Evolutionary conservation across 1,140 invertebrate species (phyloP).

Genomic region (Brachionus koreanus): DNA sequence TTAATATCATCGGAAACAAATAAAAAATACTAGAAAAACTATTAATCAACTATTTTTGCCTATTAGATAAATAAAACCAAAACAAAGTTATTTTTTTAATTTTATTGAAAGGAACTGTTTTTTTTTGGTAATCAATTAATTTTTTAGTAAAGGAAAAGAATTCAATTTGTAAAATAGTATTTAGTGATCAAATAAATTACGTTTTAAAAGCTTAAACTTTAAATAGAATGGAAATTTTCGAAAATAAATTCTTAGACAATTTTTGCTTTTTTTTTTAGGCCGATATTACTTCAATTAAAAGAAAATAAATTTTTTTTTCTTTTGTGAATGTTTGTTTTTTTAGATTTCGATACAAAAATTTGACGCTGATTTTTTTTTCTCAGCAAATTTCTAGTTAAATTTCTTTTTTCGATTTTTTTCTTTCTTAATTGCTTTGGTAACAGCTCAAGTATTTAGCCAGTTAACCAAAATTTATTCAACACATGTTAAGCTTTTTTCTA

Average conservation of each 20-base stretch:
- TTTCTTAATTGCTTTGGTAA: neutral
- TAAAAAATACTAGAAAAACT: no score
- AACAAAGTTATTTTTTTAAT: neutral
- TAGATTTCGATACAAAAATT: neutral
- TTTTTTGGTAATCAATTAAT: neutral
- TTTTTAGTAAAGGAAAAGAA: neutral
- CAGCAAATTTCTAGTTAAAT: neutral
- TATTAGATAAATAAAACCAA: neutral
- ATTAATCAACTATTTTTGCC: no score
- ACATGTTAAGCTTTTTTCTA: neutral
- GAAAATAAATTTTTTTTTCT: neutral
- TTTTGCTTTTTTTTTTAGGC: neutral
- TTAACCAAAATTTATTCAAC: neutral
- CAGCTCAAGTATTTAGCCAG: neutral
- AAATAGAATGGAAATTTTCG: neutral
- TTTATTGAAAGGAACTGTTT: neutral
- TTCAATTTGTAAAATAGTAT: neutral
- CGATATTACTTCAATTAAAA: neutral
- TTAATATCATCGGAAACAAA: no score
- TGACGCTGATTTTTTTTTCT: neutral
- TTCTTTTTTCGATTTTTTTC: neutral
- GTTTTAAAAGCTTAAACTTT: neutral
- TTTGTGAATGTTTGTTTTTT: neutral
- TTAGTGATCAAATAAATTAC: neutral
- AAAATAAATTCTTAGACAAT: slow-evolving; percentile 11